A percentile compares a stretch with the other conserved stretches of the same genome.
Conservation (phyloP, 2,113 vertebrate species). For the Scomber japonicus region DNA sequence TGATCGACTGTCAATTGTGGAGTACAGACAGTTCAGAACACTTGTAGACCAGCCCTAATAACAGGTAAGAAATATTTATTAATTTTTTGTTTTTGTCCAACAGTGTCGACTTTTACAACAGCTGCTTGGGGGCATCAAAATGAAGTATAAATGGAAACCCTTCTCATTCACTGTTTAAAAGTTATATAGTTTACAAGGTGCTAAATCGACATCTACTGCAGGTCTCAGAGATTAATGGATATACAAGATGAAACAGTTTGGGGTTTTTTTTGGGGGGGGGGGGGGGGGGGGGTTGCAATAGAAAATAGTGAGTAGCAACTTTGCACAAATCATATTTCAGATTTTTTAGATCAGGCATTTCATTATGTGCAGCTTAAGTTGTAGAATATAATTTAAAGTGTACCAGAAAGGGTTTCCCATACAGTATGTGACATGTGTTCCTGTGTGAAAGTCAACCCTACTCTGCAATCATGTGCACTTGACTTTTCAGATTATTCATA, state of each 20-base stretch:
- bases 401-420: background rate
- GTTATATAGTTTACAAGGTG: background rate
- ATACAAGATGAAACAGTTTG: background rate
- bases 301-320: too few relatives aligned
- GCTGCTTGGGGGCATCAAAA: background rate
- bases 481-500: too few relatives aligned
- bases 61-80: constrained; percentile 66
- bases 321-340: too few relatives aligned
- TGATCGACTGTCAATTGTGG: constrained; percentile 50
- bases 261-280: too few relatives aligned
- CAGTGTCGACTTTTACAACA: background rate
- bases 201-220: background rate
- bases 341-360: too few relatives aligned
- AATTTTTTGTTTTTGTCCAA: background rate
- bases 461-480: constrained; percentile 3
- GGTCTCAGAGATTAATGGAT: background rate
- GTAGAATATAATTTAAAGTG: background rate
- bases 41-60: constrained; percentile 5
- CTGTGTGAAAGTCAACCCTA: constrained; percentile 40
- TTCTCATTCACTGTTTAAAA: background rate
- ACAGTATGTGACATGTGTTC: background rate
- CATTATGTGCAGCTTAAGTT: too few relatives aligned
- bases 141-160: background rate
- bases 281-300: too few relatives aligned
- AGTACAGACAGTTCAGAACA: constrained; percentile 48